These are phyloP conservation scores for Amyelois transitella DNA, from an alignment of 1,140 invertebrate species.

Conservation along the genomic window DNA sequence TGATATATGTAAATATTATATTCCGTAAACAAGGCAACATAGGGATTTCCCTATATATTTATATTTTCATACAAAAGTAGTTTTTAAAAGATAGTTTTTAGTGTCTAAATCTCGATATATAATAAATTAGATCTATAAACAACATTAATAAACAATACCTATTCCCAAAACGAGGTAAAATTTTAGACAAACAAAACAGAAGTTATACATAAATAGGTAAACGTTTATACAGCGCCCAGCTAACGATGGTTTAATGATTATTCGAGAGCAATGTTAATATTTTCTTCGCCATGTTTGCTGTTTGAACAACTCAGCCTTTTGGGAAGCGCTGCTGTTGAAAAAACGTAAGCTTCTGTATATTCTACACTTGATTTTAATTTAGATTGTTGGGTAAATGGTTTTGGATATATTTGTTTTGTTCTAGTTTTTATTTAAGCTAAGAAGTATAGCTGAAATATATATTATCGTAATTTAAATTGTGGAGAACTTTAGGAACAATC, in stretches of 20 bases:
- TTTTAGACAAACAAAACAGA: neutral
- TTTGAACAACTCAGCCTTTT: conserved; percentile 1
- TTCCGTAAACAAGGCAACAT: too few species aligned
- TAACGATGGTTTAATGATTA: conserved; percentile 19
- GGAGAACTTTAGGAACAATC: too few species aligned
- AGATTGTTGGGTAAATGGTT: neutral
- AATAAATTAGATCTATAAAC: too few species aligned
- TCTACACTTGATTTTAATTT: neutral
- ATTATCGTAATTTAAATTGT: too few species aligned
- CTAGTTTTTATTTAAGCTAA: neutral
- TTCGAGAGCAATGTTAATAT: conserved; percentile 20
- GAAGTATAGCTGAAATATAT: neutral
- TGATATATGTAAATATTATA: too few species aligned
- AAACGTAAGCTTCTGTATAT: neutral
- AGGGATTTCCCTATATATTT: too few species aligned
- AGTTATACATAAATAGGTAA: conserved; percentile 5
- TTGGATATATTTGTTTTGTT: neutral
- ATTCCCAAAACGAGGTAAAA: neutral
- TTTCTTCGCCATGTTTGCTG: conserved; percentile 7
- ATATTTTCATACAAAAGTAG: too few species aligned
- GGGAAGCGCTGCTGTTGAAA: neutral
- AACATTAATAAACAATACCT: too few species aligned
- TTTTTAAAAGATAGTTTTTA: too few species aligned
- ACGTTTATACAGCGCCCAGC: conserved; percentile 9
- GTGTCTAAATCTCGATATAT: too few species aligned